These are phyloP conservation scores for Diaperis boleti DNA, from an alignment of 2,888 invertebrate genomes.

Conservation along the genomic window DNA sequence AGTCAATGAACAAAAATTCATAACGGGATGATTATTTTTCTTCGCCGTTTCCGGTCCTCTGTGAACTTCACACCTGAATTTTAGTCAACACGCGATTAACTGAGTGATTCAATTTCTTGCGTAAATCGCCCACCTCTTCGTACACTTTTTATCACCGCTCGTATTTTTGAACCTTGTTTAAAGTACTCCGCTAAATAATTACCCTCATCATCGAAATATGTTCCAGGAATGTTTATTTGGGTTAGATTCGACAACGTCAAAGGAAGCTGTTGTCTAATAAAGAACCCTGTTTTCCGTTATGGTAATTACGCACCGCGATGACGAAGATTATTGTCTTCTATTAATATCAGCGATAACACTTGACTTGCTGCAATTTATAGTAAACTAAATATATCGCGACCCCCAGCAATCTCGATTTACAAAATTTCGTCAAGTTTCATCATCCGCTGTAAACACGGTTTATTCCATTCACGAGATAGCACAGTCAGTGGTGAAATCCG, in stretches of 20 bases:
- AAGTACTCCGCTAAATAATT: not conserved
- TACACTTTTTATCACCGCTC: not conserved
- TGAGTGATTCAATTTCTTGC: not conserved
- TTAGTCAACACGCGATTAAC: too few species aligned
- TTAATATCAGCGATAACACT: constrained; percentile 27
- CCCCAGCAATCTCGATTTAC: constrained; percentile 28
- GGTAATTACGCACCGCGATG: too few species aligned
- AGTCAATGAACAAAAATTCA: not conserved
- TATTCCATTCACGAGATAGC: constrained; percentile 26
- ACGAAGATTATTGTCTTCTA: constrained; percentile 18
- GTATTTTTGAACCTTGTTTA: not conserved
- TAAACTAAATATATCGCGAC: constrained; percentile 36
- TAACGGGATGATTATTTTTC: too few species aligned
- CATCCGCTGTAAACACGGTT: constrained; percentile 22
- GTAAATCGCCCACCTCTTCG: not conserved
- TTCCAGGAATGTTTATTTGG: not conserved
- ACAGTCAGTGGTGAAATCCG: too few species aligned
- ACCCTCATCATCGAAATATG: not conserved
- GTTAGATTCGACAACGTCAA: not conserved
- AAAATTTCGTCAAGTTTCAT: constrained; percentile 15
- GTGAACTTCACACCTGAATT: too few species aligned
- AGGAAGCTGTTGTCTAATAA: not conserved
- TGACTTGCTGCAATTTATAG: constrained; percentile 31
- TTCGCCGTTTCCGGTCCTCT: too few species aligned
- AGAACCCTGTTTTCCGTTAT: not conserved